phyloP scores from a whole-genome alignment of 2,113 vertebrate species.

The Chauna torquata region DNA sequence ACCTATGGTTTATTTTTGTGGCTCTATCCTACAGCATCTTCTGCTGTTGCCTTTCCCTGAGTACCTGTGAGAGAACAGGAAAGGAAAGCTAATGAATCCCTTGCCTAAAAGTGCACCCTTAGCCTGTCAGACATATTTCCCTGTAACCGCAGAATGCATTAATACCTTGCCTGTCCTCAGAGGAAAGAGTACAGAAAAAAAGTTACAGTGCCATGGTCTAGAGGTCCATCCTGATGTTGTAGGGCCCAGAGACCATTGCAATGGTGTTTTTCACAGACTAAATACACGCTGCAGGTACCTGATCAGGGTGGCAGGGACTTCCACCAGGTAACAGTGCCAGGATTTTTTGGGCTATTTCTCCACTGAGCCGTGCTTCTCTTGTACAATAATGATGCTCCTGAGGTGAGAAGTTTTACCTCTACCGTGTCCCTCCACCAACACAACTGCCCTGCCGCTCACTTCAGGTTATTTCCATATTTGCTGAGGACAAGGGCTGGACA shows the following conservation, averaged over 20 bases:
- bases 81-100: neutral
- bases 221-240: neutral
- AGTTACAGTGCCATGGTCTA: neutral
- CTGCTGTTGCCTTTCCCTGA: neutral
- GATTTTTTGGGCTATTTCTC: neutral
- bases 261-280: neutral
- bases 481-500: neutral
- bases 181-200: neutral
- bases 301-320: neutral
- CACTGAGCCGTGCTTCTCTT: neutral
- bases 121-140: neutral
- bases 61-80: neutral
- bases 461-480: neutral
- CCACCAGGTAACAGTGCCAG: neutral
- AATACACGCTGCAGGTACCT: neutral
- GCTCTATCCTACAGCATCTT: neutral
- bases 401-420: neutral
- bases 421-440: neutral
- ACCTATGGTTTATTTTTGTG: neutral
- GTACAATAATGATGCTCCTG: neutral
- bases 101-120: accelerated
- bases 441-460: neutral
- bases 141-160: neutral
- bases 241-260: neutral
- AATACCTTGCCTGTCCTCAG: neutral